phyloP scores from a whole-genome alignment of 2,113 vertebrate species.

The Bos indicus region DNA sequence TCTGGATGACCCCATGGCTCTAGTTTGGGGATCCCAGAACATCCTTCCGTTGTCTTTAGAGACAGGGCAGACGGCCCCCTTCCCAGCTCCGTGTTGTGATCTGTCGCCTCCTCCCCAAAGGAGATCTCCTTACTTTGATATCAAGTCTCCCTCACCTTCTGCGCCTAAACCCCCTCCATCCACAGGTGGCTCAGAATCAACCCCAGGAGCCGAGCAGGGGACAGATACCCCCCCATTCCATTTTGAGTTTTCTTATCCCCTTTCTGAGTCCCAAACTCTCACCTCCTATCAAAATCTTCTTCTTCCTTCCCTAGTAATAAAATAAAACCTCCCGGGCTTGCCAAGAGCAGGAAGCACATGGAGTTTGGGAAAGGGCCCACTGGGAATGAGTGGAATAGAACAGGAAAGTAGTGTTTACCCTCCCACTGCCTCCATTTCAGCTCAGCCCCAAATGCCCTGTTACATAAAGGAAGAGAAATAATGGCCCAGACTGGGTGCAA shows the following conservation, averaged over 20 bases:
- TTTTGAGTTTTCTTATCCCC: not conserved
- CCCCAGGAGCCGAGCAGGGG: not conserved
- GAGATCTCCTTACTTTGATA: not conserved
- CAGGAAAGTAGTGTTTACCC: accelerated
- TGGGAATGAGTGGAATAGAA: not conserved
- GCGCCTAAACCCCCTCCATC: not conserved
- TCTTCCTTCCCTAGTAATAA: not conserved
- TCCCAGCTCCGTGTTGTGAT: not conserved
- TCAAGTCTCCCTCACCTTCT: not conserved
- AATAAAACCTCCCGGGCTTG: not conserved
- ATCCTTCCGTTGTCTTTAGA: not conserved
- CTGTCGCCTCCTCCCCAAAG: not conserved
- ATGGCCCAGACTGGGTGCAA: not conserved
- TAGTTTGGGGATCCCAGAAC: not conserved
- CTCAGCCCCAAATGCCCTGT: not conserved
- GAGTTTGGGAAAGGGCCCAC: accelerated
- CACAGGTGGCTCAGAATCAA: not conserved
- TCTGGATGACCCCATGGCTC: not conserved
- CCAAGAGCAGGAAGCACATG: not conserved
- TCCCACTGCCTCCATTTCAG: not conserved
- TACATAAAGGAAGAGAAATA: not conserved
- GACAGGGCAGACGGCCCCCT: not conserved
- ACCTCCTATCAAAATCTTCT: not conserved
- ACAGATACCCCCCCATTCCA: not conserved
- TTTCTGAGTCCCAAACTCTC: not conserved